Base-by-base conservation (phyloP, 2,797 vertebrate species). In the Toxotes lorentzi region DNA sequence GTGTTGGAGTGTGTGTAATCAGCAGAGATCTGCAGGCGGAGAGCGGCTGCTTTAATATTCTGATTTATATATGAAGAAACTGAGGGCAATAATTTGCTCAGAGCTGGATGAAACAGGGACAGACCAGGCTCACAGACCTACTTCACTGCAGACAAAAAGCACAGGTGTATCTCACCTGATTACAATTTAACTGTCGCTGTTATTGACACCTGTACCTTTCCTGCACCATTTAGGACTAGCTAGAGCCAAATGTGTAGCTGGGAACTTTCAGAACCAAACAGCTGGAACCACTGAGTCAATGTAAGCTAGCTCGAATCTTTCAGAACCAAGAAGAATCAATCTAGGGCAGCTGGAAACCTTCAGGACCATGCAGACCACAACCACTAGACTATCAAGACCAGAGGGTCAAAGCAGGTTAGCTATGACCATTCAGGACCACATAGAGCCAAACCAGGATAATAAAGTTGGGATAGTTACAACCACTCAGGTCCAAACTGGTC, bases 51-150 rank as follows among this genome's bases (percentile, higher is more conserved):
- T 58, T 24, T 35, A 10, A 60, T n/a, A 35, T 41, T 69, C 63
- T 58, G 17, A 58, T 65, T 60, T 38, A 71, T 72, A 73, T 21
- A 64, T 45, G 66, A 23, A 51, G 48, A 67, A 30, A 62, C 34
- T 32, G 8, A 65, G n/a, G 4, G 24, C n/a, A 27, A 4, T 48
- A 2, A 48, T 3, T n/a, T n/a, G 19, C 47, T n/a, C 21, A 35
- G 11, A 27, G 32, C 45, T 10, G 35, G 24, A 59, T 30, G 17
- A 17, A 40, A 50, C 50, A 12, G 51, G n/a, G 21, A 12, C 10
- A 7, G 27, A 51, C 4, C 59, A 4, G 50, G 6, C 7, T 11
- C 10, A n/a, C 12, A 12, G 16, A 19, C 24, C n/a, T n/a, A 2
- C 13, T 47, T 34, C 32, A 9, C 21, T 16, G 65, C 30, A 70